Conservation (phyloP, 2,113 vertebrate genomes). For the Brevimyrus niger region DNA sequence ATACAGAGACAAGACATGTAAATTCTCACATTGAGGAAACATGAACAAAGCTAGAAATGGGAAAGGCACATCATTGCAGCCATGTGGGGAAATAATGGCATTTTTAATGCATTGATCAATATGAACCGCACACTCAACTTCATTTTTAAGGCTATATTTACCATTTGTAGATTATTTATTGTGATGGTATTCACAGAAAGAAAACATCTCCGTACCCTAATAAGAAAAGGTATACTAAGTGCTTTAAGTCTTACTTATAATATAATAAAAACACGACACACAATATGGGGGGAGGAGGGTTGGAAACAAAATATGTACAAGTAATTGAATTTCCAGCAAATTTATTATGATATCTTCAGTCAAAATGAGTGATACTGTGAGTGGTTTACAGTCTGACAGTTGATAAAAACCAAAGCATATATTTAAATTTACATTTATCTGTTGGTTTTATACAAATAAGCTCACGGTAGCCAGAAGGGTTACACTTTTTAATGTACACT, state of each 20-base stretch:
- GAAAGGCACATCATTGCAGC: background rate
- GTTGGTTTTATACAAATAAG: background rate
- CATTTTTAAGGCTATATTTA: background rate
- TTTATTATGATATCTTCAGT: background rate
- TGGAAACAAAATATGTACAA: background rate
- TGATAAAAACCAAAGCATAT: background rate
- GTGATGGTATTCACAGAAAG: background rate
- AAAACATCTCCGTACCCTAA: background rate
- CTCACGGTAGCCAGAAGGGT: background rate
- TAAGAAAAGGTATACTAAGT: background rate
- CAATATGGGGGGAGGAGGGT: background rate
- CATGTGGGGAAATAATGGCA: background rate
- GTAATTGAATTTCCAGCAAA: background rate
- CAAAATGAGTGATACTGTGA: background rate
- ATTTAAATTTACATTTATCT: background rate
- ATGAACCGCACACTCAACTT: background rate
- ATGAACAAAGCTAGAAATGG: background rate
- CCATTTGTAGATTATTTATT: background rate
- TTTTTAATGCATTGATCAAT: background rate
- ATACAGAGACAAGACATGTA: background rate
- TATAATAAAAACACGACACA: background rate
- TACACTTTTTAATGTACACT: background rate
- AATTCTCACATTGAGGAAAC: background rate
- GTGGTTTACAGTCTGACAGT: background rate
- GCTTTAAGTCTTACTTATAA: background rate